These are phyloP conservation scores for Ciona savignyi DNA, from an alignment of 23 tunicate species.

Conservation along the genomic window DNA sequence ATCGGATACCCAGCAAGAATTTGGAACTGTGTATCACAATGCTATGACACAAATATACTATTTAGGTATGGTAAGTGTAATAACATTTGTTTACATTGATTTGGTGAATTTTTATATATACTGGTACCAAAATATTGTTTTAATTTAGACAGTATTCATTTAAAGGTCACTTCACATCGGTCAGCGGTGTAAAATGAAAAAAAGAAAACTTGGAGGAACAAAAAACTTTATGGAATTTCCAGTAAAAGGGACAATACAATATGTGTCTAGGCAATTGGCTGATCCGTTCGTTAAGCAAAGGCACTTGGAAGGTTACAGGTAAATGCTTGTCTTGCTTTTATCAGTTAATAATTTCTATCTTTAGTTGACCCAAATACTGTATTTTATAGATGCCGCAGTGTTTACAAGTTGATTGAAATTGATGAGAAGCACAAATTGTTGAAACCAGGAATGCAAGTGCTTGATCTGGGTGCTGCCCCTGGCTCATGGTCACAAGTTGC, in stretches of 20 bases:
- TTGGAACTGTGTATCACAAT: too few species aligned
- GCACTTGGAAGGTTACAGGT: conserved; percentile 58
- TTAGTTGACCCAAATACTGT: background rate
- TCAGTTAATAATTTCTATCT: background rate
- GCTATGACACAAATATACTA: too few species aligned
- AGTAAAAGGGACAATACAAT: conserved; percentile 52
- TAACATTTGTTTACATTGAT: too few species aligned
- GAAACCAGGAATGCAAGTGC: conserved; percentile 45
- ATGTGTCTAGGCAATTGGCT: conserved; percentile 38
- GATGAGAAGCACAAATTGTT: conserved; percentile 48
- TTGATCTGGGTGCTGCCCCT: conserved; percentile 87
- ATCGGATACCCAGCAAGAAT: too few species aligned
- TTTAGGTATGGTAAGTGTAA: too few species aligned
- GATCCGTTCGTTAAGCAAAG: conserved; percentile 85
- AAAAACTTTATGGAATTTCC: conserved; percentile 68
- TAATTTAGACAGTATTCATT: too few species aligned
- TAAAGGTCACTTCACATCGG: background rate
- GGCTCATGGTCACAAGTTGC: conserved; percentile 98
- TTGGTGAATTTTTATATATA: too few species aligned
- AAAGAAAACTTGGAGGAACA: conserved; percentile 2
- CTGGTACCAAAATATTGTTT: too few species aligned
- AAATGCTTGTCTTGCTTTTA: background rate
- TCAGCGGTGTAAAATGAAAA: background rate
- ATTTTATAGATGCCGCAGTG: conserved; percentile 75
- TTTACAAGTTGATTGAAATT: conserved; percentile 75